Evolutionary conservation across 2,888 invertebrate genomes (phyloP).

Genomic region (Himalopsyche tibetana): DNA sequence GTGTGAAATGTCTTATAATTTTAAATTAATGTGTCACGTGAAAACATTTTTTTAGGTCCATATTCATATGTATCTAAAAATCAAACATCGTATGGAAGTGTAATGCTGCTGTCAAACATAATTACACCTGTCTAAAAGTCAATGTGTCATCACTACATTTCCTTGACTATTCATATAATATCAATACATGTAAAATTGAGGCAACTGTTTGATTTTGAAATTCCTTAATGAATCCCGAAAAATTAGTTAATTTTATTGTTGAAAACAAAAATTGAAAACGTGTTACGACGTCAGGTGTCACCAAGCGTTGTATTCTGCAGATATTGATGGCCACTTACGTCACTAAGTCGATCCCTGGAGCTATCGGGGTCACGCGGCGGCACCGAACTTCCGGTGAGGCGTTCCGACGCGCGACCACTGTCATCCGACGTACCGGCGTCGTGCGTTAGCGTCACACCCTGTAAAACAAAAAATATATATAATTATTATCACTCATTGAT

Average conservation of each 20-base stretch:
- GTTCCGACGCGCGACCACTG: conserved; percentile 89
- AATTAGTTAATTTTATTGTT: neutral
- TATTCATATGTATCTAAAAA: too few relatives aligned
- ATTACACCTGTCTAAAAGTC: too few relatives aligned
- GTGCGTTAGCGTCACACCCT: conserved; percentile 85
- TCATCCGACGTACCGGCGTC: conserved; percentile 91
- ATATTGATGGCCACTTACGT: conserved; percentile 80
- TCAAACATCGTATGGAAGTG: too few relatives aligned
- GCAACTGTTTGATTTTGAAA: too few relatives aligned
- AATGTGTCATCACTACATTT: too few relatives aligned
- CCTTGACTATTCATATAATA: too few relatives aligned
- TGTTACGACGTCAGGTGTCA: neutral
- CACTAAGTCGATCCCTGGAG: conserved; percentile 89
- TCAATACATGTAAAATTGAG: too few relatives aligned
- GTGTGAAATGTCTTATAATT: too few relatives aligned
- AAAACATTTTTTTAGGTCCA: too few relatives aligned
- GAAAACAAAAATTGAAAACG: neutral
- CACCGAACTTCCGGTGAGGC: conserved; percentile 86
- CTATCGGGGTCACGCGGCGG: conserved; percentile 88
- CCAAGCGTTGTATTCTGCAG: neutral
- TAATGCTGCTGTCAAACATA: too few relatives aligned
- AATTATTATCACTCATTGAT: neutral
- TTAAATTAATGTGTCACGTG: too few relatives aligned
- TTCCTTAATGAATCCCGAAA: too few relatives aligned
- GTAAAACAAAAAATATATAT: conserved; percentile 62